Evolutionary conservation across 1,140 invertebrate species (phyloP).

Genomic region (Parapsyche elsis): DNA sequence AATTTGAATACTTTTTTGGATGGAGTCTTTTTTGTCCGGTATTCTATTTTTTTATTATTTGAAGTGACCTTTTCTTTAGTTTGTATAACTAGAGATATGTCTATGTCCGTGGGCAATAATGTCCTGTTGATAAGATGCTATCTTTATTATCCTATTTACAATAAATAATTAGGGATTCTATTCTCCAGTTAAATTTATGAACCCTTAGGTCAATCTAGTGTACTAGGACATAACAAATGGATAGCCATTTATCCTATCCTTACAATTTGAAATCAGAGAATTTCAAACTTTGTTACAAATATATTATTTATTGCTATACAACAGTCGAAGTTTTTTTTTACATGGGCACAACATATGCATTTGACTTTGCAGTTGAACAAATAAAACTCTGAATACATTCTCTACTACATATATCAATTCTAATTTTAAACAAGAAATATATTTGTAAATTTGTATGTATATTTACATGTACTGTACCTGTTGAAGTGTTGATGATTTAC

Average conservation of each 20-base stretch:
- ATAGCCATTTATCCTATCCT: neutral
- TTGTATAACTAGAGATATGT: neutral
- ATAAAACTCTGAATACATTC: neutral
- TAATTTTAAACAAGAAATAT: neutral
- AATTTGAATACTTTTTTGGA: no score
- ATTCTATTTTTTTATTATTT: neutral
- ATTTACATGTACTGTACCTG: neutral
- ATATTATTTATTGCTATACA: no score
- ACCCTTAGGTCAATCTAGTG: neutral
- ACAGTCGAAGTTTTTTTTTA: no score
- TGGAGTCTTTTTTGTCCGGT: no score
- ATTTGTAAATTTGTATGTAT: neutral
- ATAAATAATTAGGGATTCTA: slow-evolving; percentile 51
- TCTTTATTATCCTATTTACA: slow-evolving; percentile 51
- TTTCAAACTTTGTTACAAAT: neutral
- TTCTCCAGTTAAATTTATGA: slow-evolving; percentile 32
- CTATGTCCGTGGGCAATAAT: slow-evolving; percentile 33
- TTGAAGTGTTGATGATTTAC: slow-evolving; percentile 8
- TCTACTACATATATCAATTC: slow-evolving; percentile 24
- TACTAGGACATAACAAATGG: neutral
- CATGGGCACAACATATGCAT: neutral
- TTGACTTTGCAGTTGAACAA: slow-evolving; percentile 6
- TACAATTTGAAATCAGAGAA: neutral
- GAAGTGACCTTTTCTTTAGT: neutral
- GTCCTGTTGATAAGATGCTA: slow-evolving; percentile 38